Evolutionary conservation across 2,113 vertebrate genomes (phyloP).

Genomic region (Hypocryptadius cinnamomeus): DNA sequence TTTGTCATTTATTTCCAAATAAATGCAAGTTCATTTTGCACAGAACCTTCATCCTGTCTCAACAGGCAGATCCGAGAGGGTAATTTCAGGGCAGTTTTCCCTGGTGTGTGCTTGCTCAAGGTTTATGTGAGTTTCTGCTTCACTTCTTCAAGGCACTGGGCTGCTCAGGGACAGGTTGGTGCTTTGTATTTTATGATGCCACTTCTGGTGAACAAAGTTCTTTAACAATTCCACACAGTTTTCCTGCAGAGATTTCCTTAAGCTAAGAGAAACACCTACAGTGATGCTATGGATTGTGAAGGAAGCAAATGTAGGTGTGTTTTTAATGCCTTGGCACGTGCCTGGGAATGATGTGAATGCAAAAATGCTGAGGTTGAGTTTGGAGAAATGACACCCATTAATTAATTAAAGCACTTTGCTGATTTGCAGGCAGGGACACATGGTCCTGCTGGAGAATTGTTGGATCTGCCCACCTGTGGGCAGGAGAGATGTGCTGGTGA

Average conservation of each 20-base stretch:
- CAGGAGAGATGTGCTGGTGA: neutral
- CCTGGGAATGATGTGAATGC: fast-evolving
- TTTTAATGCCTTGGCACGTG: neutral
- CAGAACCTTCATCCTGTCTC: neutral
- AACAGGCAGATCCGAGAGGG: neutral
- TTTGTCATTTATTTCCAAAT: neutral
- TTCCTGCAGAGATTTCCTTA: neutral
- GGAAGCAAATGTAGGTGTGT: neutral
- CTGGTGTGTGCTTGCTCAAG: neutral
- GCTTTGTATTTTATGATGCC: neutral
- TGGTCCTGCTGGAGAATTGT: neutral
- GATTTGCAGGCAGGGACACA: fast-evolving
- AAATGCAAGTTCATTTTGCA: neutral
- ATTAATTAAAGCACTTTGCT: neutral
- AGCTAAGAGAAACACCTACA: neutral
- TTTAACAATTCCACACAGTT: neutral
- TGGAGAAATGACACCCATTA: neutral
- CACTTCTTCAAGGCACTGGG: neutral
- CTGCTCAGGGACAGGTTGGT: neutral
- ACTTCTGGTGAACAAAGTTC: neutral
- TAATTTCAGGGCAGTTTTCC: neutral
- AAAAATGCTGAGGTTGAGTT: neutral
- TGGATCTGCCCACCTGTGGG: neutral
- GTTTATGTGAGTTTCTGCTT: neutral
- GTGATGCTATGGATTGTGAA: neutral